These are phyloP conservation scores for Tachysurus vachellii DNA, from an alignment of 2,113 vertebrate genomes.

Conservation along the genomic window DNA sequence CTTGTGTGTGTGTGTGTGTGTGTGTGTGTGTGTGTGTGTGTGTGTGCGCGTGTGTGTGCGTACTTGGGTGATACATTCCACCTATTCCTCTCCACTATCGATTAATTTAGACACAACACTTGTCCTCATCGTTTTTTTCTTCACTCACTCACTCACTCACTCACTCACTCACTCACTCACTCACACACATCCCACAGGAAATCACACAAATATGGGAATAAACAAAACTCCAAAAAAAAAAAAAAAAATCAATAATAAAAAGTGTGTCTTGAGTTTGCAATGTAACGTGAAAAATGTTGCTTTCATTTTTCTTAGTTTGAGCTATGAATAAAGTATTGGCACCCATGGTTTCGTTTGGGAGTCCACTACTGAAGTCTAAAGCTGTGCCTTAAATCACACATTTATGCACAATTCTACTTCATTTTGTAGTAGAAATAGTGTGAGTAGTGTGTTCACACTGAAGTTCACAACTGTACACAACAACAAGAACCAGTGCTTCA, in stretches of 20 bases:
- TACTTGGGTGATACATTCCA: slow-evolving; percentile 26
- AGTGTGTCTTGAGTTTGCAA: too few relatives aligned
- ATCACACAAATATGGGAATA: not conserved
- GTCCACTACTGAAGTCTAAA: not conserved
- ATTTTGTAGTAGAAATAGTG: too few relatives aligned
- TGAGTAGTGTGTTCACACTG: too few relatives aligned
- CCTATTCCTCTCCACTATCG: slow-evolving; percentile 24
- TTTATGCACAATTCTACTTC: too few relatives aligned
- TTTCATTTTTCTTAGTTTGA: not conserved
- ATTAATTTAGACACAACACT: slow-evolving; percentile 23
- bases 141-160: not conserved
- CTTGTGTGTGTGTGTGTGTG: slow-evolving; percentile 7
- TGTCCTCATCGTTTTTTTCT: not conserved
- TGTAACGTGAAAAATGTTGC: too few relatives aligned
- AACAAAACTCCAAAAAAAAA: too few relatives aligned
- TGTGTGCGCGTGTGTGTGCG: slow-evolving; percentile 9
- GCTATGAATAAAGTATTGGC: not conserved
- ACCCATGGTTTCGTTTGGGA: not conserved
- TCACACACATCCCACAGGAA: not conserved
- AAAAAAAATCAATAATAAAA: too few relatives aligned
- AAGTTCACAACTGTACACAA: too few relatives aligned
- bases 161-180: not conserved
- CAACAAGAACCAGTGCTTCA: too few relatives aligned
- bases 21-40: slow-evolving; percentile 26
- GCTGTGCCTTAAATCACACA: too few relatives aligned